Evolutionary conservation across 2,113 vertebrate genomes (phyloP).

Genomic region (Zootoca vivipara): DNA sequence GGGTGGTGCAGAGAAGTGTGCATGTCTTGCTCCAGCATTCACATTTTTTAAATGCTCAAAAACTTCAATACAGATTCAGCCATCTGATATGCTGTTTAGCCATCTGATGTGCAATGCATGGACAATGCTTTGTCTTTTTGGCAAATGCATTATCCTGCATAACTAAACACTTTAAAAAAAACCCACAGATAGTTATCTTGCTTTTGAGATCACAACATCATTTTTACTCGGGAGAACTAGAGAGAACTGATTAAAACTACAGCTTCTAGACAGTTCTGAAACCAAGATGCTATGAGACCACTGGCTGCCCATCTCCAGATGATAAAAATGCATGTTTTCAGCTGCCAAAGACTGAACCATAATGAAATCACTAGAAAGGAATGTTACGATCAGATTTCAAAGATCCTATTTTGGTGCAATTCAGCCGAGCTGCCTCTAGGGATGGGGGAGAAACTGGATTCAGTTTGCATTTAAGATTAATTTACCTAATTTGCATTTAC

Average conservation of each 20-base stretch:
- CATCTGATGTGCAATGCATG: background rate
- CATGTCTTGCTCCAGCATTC: background rate
- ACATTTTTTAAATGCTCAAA: background rate
- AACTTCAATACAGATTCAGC: background rate
- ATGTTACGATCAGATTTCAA: background rate
- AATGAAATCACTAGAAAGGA: background rate
- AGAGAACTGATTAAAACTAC: background rate
- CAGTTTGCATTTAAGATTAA: no score
- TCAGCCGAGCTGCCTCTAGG: background rate
- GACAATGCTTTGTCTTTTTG: background rate
- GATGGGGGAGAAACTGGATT: no score
- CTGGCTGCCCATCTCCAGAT: background rate
- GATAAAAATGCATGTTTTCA: slow-evolving; percentile 3
- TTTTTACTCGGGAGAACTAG: background rate
- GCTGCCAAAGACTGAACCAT: background rate
- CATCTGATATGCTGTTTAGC: background rate
- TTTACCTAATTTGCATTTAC: no score
- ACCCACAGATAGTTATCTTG: background rate
- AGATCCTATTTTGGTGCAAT: background rate
- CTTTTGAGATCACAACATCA: background rate
- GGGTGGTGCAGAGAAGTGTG: background rate
- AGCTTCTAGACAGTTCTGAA: background rate
- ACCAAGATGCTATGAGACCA: background rate
- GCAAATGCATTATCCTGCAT: background rate
- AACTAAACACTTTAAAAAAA: background rate